A percentile compares a stretch with the other conserved stretches of the same genome.
Conservation (phyloP, 2,113 vertebrate genomes). For the Datnioides undecimradiatus region DNA sequence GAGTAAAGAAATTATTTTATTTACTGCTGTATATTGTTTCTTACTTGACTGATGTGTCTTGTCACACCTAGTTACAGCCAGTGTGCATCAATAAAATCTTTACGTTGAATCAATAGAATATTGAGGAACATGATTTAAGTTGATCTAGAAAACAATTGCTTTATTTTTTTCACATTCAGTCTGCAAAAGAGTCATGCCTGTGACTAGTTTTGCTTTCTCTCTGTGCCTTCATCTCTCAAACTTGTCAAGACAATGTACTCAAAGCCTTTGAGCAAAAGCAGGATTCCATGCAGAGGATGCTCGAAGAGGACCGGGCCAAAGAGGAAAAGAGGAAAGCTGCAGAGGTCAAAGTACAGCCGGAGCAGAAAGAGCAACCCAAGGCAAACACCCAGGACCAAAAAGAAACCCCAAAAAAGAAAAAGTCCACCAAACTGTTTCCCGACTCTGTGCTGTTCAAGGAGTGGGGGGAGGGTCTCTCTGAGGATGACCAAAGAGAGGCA, state of each 20-base stretch:
- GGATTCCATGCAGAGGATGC: conserved; percentile 47
- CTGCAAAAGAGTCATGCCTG: not conserved
- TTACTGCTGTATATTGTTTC: too few species aligned
- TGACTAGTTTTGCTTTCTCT: not conserved
- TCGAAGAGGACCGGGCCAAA: conserved; percentile 16
- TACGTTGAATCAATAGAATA: not conserved
- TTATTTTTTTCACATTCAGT: not conserved
- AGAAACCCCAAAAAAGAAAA: conserved; percentile 9
- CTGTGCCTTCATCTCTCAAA: not conserved
- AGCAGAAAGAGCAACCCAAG: not conserved
- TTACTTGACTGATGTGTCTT: not conserved
- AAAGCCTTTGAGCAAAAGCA: conserved; percentile 51
- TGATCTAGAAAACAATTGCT: not conserved
- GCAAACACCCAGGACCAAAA: not conserved
- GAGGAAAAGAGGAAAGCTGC: not conserved
- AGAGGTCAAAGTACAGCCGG: not conserved
- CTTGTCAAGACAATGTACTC: conserved; percentile 30
- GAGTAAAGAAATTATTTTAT: not conserved
- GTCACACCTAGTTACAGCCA: too few species aligned
- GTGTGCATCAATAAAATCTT: not conserved
- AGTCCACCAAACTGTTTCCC: conserved; percentile 71
- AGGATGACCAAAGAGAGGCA: conserved; percentile 77
- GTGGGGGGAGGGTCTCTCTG: conserved; percentile 77
- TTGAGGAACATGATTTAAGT: not conserved
- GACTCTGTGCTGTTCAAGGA: conserved; percentile 66